Evolutionary conservation across 2,797 vertebrate genomes (phyloP), one percentile per base, ranked within the genome.

Genomic region (Gila robusta): DNA sequence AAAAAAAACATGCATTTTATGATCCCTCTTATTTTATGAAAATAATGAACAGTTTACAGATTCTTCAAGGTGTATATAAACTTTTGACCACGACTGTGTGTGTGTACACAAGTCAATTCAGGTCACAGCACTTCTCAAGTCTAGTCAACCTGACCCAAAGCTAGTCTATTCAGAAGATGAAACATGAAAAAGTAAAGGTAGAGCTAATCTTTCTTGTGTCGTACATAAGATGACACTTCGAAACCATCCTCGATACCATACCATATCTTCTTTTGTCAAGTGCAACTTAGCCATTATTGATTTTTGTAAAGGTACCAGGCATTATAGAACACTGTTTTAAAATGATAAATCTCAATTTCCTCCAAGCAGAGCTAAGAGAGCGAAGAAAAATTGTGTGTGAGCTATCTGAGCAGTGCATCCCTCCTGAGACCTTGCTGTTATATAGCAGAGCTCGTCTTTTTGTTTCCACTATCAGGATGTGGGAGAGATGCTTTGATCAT

Each of bases 401-500:
- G 76, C 82, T 77, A 86, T 84, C 74, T 72, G 78, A 85, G 81
- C 83, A 37, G 49, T 39, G 32, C 26, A 76, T 84, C 71, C 83
- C 79, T 85, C 70, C 44, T 85, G 87, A 91, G 90, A 89, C 89
- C 89, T 90, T 81, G 86, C 84, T 85, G 85, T 84, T 89, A 89
- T 87, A 85, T 91, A 91, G 87, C 83, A 64, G 62, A 89, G 91
- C 90, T 79, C 80, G 84, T 77, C 69, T 76, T 71, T 88, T 88
- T 85, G 54, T 90, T 90, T 73, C 67, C 70, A 87, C 84, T 87
- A 88, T 88, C 91, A 90, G 85, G 79, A 89, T 82, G 76, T 88
- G 86, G 88, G 82, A 88, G 84, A 88, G 69, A 35, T 66, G 86
- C 93, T 95, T 95, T 95, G 93, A 94, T 94, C 92, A 87, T 87